Evolutionary conservation across 2,113 vertebrate genomes (phyloP), one percentile per base, ranked within the genome.

Genomic region (Mastomys natalensis): DNA sequence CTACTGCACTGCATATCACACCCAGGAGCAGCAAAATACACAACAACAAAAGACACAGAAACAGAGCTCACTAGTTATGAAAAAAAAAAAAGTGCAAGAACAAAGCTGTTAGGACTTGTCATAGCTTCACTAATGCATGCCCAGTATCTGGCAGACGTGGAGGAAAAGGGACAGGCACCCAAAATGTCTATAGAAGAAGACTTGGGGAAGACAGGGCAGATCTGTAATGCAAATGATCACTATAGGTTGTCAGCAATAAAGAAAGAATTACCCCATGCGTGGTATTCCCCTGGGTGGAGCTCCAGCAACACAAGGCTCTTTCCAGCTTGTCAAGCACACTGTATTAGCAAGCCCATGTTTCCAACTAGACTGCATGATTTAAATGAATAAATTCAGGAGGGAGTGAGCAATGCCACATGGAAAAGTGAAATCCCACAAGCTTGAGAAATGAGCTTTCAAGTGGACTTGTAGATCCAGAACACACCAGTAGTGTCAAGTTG

Each of bases 41-140:
- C 19, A 85, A 45, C 68, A 90, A 89, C 60, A 91, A 78, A 48
- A 55, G 34, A 94, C 66, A 90, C n/a, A 84, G 77, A 92, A 89
- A 66, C 12, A 93, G 87, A 80, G 64, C 8, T 15, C 76, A 11
- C 29, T 53, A 86, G 45, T 43, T 92, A 89, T 40, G 66, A 51
- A 51, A 51, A 51, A 51, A 51, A 51, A 51, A 73, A 16, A 34
- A 82, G 73, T 37, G 74, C 1, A 89, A 74, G 92, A 90, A 62
- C 51, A 77, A 87, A 91, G 70, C 64, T 76, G 64, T 64, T 43
- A 74, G 8, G 34, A 43, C n/a, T 37, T 81, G 40, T 82, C 53
- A n/a, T 81, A 88, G 22, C 66, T 77, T 81, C 70, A 45, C 43
- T 62, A 90, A 76, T 26, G 58, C 81, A 88, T 51, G 58, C 17